Conservation (phyloP, 2,113 vertebrate species). For the Noturus placidus region DNA sequence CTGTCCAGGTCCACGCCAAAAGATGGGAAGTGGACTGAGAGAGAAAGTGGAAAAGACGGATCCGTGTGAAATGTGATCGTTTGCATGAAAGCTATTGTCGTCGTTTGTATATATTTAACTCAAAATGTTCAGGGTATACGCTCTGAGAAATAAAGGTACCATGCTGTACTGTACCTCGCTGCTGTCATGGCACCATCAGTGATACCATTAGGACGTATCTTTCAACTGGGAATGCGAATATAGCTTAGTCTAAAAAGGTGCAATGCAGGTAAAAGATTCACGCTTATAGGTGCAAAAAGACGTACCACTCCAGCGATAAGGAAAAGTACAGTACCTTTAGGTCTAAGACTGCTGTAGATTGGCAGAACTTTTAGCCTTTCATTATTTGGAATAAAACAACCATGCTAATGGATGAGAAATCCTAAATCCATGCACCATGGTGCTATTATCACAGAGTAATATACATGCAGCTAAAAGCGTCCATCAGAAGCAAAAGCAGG, state of each 20-base stretch:
- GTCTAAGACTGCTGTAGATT: not conserved
- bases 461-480: not conserved
- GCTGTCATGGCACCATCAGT: not conserved
- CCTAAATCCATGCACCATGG: not conserved
- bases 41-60: slow-evolving; percentile 7
- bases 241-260: not conserved
- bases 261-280: not conserved
- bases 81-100: not conserved
- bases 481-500: not conserved
- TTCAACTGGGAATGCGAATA: not conserved
- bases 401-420: not conserved
- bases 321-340: not conserved
- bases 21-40: not conserved
- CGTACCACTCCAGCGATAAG: not conserved
- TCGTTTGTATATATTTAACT: not conserved
- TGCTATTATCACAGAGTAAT: not conserved
- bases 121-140: not conserved
- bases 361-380: not conserved
- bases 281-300: not conserved
- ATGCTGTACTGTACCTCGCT: not conserved
- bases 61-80: not conserved
- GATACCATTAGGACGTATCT: not conserved
- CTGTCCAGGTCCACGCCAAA: slow-evolving; percentile 12
- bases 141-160: not conserved
- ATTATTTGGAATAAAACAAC: not conserved